Conservation (phyloP, 2,113 vertebrate species). For the Candoia aspera region DNA sequence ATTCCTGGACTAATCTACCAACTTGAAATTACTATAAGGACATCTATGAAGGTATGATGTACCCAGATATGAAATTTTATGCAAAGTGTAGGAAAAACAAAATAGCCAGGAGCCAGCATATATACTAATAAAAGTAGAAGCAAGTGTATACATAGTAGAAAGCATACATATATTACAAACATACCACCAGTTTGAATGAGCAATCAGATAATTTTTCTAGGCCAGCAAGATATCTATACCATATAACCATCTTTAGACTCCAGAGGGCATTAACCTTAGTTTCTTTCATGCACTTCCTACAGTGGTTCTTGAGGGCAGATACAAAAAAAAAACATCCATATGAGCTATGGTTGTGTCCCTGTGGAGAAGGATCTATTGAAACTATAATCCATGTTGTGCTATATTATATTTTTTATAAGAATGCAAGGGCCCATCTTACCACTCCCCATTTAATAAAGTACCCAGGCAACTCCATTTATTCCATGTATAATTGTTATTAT, state of each 20-base stretch:
- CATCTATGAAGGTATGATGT: not conserved
- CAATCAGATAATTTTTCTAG: not conserved
- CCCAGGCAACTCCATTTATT: not conserved
- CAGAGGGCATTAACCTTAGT: not conserved
- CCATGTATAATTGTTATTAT: not conserved
- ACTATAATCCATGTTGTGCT: not conserved
- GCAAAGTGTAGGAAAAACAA: slow-evolving; percentile 9
- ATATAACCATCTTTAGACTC: not conserved
- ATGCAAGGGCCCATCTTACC: not conserved
- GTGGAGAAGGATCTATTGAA: not conserved
- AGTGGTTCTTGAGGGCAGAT: not conserved
- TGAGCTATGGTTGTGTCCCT: not conserved
- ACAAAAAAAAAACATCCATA: not conserved
- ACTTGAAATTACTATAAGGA: not conserved
- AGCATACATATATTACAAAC: not conserved
- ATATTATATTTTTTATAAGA: not conserved
- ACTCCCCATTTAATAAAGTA: not conserved
- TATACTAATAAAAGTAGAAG: not conserved
- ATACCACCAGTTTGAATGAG: not conserved
- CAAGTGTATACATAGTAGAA: not conserved
- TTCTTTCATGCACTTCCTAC: not conserved
- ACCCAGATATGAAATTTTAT: slow-evolving; percentile 1
- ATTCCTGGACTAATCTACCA: not conserved
- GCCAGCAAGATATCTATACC: not conserved
- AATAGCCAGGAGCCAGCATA: not conserved